Evolutionary conservation across 2,113 vertebrate species (phyloP).

Genomic region (Leptocoma aspasia): DNA sequence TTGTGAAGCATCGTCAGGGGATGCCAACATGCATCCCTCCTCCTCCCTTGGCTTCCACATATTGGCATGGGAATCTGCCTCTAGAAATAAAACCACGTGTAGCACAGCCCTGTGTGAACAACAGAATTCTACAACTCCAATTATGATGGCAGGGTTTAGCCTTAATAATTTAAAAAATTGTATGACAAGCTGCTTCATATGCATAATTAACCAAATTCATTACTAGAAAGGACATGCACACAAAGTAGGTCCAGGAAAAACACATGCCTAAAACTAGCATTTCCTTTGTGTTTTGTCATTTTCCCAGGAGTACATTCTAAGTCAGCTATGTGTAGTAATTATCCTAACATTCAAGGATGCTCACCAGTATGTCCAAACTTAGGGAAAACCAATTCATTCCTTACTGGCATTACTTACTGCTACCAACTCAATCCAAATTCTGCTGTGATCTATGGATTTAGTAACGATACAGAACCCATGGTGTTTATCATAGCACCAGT

Average conservation of each 20-base stretch:
- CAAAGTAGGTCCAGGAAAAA: neutral
- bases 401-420: neutral
- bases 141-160: accelerated
- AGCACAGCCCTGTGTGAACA: neutral
- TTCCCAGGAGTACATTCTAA: neutral
- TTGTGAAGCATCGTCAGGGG: neutral
- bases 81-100: accelerated
- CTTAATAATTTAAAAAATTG: neutral
- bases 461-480: accelerated
- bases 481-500: neutral
- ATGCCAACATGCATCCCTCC: accelerated
- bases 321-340: neutral
- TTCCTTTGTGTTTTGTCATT: neutral
- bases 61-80: neutral
- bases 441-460: neutral
- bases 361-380: neutral
- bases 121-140: neutral
- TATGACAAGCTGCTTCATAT: neutral
- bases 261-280: neutral
- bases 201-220: neutral
- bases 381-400: neutral
- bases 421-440: neutral
- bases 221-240: neutral
- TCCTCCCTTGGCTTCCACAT: neutral
- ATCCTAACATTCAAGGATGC: neutral